A percentile compares a stretch with the other conserved stretches of the same genome.
Evolutionary conservation across 2,113 vertebrate genomes (phyloP).

Genomic region (Platycercus adscitus): DNA sequence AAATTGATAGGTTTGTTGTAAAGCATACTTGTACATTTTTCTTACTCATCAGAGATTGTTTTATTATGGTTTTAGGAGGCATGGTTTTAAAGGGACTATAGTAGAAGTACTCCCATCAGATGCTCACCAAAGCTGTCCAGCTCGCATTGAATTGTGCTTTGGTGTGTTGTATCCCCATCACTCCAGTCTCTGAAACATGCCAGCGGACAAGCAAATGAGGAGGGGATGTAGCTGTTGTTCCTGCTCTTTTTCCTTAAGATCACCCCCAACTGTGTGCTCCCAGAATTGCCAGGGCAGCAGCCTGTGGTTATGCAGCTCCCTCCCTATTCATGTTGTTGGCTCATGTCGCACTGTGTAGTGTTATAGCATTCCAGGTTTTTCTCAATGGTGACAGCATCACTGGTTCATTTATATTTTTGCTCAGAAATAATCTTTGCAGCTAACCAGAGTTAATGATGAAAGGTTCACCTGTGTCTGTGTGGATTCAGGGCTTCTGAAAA

Average conservation of each 20-base stretch:
- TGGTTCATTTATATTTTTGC: background rate
- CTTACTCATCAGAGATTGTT: background rate
- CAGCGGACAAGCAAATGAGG: background rate
- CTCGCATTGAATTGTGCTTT: background rate
- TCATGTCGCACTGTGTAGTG: rapidly evolving
- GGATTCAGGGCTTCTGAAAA: background rate
- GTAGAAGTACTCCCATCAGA: background rate
- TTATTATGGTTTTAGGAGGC: background rate
- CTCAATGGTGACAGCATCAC: background rate
- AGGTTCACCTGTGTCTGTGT: background rate
- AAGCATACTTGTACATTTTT: background rate
- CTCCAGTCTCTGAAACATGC: background rate
- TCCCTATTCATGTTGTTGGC: background rate
- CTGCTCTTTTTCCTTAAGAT: background rate
- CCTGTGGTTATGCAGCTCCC: background rate
- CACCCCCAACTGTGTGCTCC: background rate
- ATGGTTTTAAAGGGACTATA: background rate
- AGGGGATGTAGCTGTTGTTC: background rate
- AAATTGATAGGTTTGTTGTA: background rate
- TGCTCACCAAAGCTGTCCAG: background rate
- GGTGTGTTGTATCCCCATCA: background rate
- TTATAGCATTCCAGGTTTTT: background rate
- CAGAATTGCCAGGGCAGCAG: background rate
- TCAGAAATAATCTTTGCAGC: background rate
- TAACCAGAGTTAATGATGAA: background rate